Percentiles rank a stretch among this genome's conserved stretches.
phyloP scores from a whole-genome alignment of 2,113 vertebrate genomes.

The Agelaius tricolor region DNA sequence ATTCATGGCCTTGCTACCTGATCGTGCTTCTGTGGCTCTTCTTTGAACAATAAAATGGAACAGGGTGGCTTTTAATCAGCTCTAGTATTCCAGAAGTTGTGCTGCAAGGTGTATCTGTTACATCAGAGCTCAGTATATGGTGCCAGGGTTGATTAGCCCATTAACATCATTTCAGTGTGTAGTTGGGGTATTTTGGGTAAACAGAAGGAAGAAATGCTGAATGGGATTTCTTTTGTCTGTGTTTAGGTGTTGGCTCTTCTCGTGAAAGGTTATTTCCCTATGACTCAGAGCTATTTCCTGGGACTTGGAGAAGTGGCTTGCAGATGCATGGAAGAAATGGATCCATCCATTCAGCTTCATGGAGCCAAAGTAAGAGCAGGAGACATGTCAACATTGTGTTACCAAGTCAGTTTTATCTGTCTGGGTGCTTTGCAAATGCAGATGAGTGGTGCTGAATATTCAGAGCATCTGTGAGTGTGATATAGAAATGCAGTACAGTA shows the following conservation, averaged over 20 bases:
- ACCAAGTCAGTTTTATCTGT: neutral
- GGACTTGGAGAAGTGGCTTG: slow-evolving; percentile 89
- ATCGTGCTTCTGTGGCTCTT: slow-evolving; percentile 7
- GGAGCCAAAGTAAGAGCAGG: slow-evolving; percentile 85
- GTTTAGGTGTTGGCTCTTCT: slow-evolving; percentile 88
- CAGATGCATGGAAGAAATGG: slow-evolving; percentile 87
- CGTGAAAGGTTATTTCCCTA: slow-evolving; percentile 90
- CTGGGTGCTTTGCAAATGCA: neutral
- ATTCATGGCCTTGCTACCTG: slow-evolving; percentile 25
- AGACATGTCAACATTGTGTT: neutral
- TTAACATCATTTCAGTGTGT: neutral
- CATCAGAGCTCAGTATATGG: neutral
- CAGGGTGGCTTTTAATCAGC: neutral
- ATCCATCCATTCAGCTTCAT: slow-evolving; percentile 91
- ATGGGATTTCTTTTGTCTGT: neutral
- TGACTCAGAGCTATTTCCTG: slow-evolving; percentile 81
- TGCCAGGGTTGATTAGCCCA: neutral
- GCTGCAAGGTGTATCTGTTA: neutral
- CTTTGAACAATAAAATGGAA: neutral
- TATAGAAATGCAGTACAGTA: neutral
- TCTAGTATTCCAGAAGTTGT: neutral
- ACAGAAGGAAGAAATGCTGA: neutral
- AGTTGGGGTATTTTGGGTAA: neutral
- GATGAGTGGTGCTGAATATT: neutral
- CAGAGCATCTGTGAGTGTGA: neutral